These are phyloP conservation scores for Scaptomyza montana DNA, from an alignment of 1,140 invertebrate species.

Conservation along the genomic window DNA sequence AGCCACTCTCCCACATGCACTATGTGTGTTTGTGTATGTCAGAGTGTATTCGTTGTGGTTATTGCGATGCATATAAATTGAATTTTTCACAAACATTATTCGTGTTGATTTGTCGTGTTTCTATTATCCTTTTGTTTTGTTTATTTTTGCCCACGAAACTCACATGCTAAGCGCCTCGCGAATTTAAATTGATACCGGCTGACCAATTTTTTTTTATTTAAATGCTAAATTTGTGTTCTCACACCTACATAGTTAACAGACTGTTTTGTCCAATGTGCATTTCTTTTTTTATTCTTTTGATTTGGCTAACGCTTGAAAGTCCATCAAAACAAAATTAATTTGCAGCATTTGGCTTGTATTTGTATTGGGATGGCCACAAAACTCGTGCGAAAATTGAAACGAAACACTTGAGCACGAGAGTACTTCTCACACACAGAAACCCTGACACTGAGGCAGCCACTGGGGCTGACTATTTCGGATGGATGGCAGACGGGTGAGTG, in stretches of 20 bases:
- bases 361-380: conserved; percentile 46
- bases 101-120: conserved; percentile 52
- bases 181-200: conserved; percentile 71
- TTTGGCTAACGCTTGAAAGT: conserved; percentile 61
- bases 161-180: conserved; percentile 23
- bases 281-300: conserved; percentile 24
- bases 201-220: conserved; percentile 40
- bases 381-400: conserved; percentile 75
- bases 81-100: conserved; percentile 75
- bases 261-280: conserved; percentile 1
- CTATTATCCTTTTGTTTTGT: conserved; percentile 13
- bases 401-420: conserved; percentile 74
- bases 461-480: not conserved
- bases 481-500: no score
- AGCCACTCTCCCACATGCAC: not conserved
- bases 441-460: conserved; percentile 27
- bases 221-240: conserved; percentile 54
- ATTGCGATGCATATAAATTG: conserved; percentile 76
- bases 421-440: conserved; percentile 57
- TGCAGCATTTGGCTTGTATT: conserved; percentile 52
- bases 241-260: conserved; percentile 12
- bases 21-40: conserved; percentile 14
- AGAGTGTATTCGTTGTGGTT: conserved; percentile 47
- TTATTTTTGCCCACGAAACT: conserved; percentile 1
- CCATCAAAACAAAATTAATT: conserved; percentile 81